A percentile compares a stretch with the other conserved stretches of the same genome.
phyloP scores from a whole-genome alignment of 2,888 invertebrate genomes.

The Tenthredo livida region DNA sequence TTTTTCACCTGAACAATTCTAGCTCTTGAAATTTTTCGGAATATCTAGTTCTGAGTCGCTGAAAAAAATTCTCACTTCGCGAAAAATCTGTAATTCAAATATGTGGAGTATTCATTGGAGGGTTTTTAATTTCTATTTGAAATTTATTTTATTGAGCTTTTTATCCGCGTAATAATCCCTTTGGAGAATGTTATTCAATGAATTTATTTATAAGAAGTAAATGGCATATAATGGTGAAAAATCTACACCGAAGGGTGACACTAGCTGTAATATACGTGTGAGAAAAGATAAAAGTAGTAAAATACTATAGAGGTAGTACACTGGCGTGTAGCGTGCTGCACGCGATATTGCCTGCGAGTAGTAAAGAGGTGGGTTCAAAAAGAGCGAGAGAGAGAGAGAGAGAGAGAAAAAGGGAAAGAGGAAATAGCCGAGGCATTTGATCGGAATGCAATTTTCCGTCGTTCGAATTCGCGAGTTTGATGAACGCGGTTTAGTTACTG shows the following conservation, averaged over 20 bases:
- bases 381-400: not conserved
- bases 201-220: not conserved
- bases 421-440: conserved; percentile 33
- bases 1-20: not conserved
- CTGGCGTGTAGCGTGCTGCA: conserved; percentile 25
- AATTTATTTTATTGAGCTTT: no score
- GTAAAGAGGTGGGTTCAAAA: not conserved
- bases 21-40: not conserved
- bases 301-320: not conserved
- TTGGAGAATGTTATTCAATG: not conserved
- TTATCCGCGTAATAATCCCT: not conserved
- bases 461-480: conserved; percentile 41
- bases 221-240: not conserved
- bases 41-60: not conserved
- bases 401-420: not conserved
- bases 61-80: no score
- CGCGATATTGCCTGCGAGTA: conserved; percentile 42
- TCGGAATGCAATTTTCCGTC: conserved; percentile 44
- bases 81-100: no score
- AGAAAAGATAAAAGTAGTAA: conserved; percentile 13
- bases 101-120: no score
- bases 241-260: not conserved
- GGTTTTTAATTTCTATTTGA: no score
- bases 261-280: not conserved
- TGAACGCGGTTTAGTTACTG: not conserved